These are phyloP conservation scores for Bombyx huttoni DNA, from an alignment of 2,888 invertebrate genomes.

Conservation along the genomic window DNA sequence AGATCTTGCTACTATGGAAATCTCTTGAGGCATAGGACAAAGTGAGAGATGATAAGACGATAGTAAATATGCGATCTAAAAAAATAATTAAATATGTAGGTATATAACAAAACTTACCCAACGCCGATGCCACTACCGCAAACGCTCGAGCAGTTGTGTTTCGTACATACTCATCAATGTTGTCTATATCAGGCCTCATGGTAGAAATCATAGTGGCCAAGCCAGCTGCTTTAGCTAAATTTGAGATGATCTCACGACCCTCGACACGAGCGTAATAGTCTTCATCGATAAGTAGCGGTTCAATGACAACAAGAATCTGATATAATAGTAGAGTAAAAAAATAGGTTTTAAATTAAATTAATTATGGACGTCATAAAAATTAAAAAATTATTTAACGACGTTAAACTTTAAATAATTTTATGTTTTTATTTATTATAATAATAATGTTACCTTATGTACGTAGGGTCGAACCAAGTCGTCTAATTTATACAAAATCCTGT, in stretches of 20 bases:
- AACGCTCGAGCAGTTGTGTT: conserved; percentile 99
- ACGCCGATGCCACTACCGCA: conserved; percentile 99
- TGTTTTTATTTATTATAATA: background rate
- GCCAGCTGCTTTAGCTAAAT: conserved; percentile 98
- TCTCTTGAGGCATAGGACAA: background rate
- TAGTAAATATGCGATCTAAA: background rate
- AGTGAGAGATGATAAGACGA: background rate
- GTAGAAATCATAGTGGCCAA: conserved; percentile 99
- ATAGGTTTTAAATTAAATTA: too few species aligned
- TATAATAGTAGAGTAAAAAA: background rate
- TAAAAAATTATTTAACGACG: too few species aligned
- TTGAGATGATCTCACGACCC: conserved; percentile 98
- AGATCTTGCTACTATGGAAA: too few species aligned
- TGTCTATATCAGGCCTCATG: conserved; percentile 99
- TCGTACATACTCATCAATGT: conserved; percentile 98
- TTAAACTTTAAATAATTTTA: too few species aligned
- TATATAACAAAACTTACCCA: conserved; percentile 72
- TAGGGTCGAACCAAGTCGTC: conserved; percentile 99
- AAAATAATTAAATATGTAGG: too few species aligned
- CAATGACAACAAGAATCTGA: conserved; percentile 97
- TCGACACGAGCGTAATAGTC: conserved; percentile 99
- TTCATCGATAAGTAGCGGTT: conserved; percentile 98
- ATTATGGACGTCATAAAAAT: too few species aligned
- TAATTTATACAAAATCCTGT: conserved; percentile 97
- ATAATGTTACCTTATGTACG: conserved; percentile 87